phyloP scores from a whole-genome alignment of 2,797 vertebrate species.

The Rhinichthys osculus region DNA sequence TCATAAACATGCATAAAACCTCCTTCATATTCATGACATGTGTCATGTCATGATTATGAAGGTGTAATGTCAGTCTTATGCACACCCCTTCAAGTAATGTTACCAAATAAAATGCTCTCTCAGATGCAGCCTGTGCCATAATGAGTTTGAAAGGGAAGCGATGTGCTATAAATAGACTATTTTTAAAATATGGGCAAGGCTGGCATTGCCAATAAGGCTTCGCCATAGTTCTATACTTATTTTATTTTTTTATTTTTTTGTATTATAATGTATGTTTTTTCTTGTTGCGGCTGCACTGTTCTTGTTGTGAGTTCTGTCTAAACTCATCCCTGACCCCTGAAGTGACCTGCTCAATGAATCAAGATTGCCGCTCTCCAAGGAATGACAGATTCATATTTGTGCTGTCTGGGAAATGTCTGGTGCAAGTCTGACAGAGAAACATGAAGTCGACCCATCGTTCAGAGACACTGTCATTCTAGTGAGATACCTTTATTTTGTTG shows the following conservation, averaged over 20 bases:
- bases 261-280: background rate
- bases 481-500: slow-evolving; percentile 7
- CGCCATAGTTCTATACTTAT: background rate
- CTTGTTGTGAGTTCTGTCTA: slow-evolving; percentile 38
- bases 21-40: too few species aligned
- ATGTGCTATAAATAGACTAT: slow-evolving; percentile 4
- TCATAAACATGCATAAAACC: too few species aligned
- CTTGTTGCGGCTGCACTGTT: slow-evolving; percentile 8
- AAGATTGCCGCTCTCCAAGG: slow-evolving; percentile 8
- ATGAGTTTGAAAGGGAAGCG: background rate
- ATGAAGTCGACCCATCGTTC: background rate
- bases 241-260: background rate
- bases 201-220: background rate
- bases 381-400: slow-evolving; percentile 40
- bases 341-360: slow-evolving; percentile 28
- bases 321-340: slow-evolving; percentile 24
- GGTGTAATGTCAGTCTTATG: too few species aligned
- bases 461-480: slow-evolving; percentile 17
- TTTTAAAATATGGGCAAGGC: slow-evolving; percentile 31
- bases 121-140: background rate
- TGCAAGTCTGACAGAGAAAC: slow-evolving; percentile 27
- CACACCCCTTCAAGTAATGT: too few species aligned
- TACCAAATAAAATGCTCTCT: too few species aligned
- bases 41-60: too few species aligned
- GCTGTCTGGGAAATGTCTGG: slow-evolving; percentile 52